Conservation (phyloP, 2,888 invertebrate species). For the Dilophus febrilis region DNA sequence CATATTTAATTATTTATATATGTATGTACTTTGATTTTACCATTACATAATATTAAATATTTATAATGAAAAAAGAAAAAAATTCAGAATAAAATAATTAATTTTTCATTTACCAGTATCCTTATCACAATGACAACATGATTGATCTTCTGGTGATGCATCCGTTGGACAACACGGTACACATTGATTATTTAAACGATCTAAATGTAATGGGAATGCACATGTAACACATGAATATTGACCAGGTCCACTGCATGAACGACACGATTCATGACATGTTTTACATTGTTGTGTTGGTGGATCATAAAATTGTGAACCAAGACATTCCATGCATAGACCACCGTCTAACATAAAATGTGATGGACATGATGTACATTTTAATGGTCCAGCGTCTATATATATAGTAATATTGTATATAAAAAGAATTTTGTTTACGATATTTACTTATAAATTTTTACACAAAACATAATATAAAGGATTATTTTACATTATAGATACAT, state of each 20-base stretch:
- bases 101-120: conserved; percentile 44
- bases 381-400: conserved; percentile 45
- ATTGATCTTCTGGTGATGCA: conserved; percentile 29
- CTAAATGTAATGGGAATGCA: conserved; percentile 44
- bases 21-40: neutral
- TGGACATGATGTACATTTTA: conserved; percentile 57
- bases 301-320: conserved; percentile 57
- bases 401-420: too few species aligned
- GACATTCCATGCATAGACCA: conserved; percentile 58
- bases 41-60: neutral
- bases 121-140: conserved; percentile 53
- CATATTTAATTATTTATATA: neutral
- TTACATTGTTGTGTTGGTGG: conserved; percentile 47
- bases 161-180: conserved; percentile 52
- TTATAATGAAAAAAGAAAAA: too few species aligned
- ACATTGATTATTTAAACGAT: conserved; percentile 58
- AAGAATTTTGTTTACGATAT: too few species aligned
- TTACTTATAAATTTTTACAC: too few species aligned
- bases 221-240: conserved; percentile 51
- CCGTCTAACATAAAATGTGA: conserved; percentile 54
- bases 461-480: too few species aligned
- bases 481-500: too few species aligned
- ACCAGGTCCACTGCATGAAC: conserved; percentile 50
- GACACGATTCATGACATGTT: conserved; percentile 45
- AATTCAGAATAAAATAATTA: too few species aligned